Percentiles rank a stretch among this genome's conserved stretches.
Evolutionary conservation across 2,888 invertebrate genomes (phyloP).

Genomic region (Eurytoma californica): DNA sequence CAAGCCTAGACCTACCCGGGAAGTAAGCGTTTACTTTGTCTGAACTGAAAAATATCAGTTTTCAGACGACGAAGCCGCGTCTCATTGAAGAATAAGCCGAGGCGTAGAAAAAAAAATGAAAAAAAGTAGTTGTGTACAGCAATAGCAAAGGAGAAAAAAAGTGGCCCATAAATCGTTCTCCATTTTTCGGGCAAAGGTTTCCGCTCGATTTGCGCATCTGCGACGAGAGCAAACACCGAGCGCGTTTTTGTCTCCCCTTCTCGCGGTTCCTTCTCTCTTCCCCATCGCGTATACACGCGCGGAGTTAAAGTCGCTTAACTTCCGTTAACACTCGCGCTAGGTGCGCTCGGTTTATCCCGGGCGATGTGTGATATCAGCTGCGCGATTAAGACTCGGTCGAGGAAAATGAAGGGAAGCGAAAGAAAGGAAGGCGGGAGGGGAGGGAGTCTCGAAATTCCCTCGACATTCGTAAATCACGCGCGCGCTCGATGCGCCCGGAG

Average conservation of each 20-base stretch:
- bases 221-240: constrained; percentile 22
- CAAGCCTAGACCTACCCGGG: background rate
- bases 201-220: constrained; percentile 41
- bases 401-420: constrained; percentile 33
- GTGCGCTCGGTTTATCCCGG: constrained; percentile 10
- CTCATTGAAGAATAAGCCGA: background rate
- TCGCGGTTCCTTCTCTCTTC: background rate
- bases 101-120: background rate
- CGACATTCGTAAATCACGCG: constrained; percentile 51
- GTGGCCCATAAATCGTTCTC: constrained; percentile 30
- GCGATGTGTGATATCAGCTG: constrained; percentile 51
- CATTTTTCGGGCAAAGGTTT: constrained; percentile 32
- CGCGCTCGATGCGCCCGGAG: constrained; percentile 33
- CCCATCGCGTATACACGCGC: background rate
- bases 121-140: background rate
- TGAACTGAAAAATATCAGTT: constrained; percentile 34
- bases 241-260: background rate
- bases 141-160: background rate
- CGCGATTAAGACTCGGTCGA: constrained; percentile 46
- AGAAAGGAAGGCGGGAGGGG: constrained; percentile 12
- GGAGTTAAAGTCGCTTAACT: background rate
- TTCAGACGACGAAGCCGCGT: background rate
- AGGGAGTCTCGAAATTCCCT: constrained; percentile 41
- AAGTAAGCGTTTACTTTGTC: background rate
- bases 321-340: constrained; percentile 18